phyloP scores from a whole-genome alignment of 2,797 vertebrate species.

The Cuniculus paca region DNA sequence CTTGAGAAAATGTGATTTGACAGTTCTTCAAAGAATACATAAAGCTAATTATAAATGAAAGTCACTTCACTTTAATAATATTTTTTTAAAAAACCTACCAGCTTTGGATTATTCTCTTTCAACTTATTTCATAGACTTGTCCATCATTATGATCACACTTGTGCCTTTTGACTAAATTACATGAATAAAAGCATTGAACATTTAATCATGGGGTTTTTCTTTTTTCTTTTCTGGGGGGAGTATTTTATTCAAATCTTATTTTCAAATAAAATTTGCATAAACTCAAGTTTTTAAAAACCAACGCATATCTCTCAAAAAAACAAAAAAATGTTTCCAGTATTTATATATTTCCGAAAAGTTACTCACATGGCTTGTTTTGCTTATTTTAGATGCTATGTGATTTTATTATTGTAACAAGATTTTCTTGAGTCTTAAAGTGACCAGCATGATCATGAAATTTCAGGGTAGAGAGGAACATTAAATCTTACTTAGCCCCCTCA shows the following conservation, averaged over 20 bases:
- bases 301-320: neutral
- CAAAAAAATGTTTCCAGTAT: neutral
- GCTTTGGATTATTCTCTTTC: conserved; percentile 76
- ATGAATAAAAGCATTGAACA: neutral
- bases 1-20: conserved; percentile 70
- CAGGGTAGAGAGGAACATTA: neutral
- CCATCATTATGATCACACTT: neutral
- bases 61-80: conserved; percentile 73
- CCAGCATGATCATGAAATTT: neutral
- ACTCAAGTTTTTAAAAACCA: neutral
- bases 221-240: too few species aligned
- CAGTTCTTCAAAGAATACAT: conserved; percentile 74
- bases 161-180: conserved; percentile 44
- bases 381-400: neutral
- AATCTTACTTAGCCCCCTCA: neutral
- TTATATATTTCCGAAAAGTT: neutral
- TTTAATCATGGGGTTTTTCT: neutral
- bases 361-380: neutral
- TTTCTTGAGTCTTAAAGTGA: neutral
- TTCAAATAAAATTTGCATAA: conserved; percentile 42
- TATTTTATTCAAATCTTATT: neutral
- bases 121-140: conserved; percentile 8
- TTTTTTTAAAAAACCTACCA: conserved; percentile 14
- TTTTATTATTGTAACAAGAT: neutral
- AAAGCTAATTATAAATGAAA: conserved; percentile 77